Percentiles rank a stretch among this genome's conserved stretches.
These are phyloP conservation scores for Eudemis profundana DNA, from an alignment of 2,888 invertebrate genomes.

Conservation along the genomic window DNA sequence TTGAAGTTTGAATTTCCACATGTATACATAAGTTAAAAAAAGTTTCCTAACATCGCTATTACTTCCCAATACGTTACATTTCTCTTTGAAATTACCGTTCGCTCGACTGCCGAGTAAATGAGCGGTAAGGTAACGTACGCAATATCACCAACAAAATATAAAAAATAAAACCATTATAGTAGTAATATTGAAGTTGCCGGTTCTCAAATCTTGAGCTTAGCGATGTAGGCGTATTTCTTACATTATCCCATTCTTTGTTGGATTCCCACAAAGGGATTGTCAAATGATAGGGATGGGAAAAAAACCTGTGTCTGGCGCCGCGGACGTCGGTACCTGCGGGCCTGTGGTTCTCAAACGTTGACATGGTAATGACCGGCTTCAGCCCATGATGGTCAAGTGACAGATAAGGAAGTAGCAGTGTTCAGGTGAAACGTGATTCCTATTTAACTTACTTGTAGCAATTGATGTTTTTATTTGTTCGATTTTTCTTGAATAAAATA, in stretches of 20 bases:
- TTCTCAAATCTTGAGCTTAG: conserved; percentile 15
- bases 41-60: not conserved
- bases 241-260: conserved; percentile 46
- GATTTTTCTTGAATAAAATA: too few relatives aligned
- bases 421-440: too few relatives aligned
- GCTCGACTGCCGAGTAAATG: not conserved
- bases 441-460: too few relatives aligned
- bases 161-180: conserved; percentile 4
- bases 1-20: not conserved
- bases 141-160: not conserved
- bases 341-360: conserved; percentile 60
- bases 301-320: conserved; percentile 75
- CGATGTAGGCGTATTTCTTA: conserved; percentile 37
- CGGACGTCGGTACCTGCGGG: conserved; percentile 59
- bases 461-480: too few relatives aligned
- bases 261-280: conserved; percentile 47
- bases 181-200: conserved; percentile 15
- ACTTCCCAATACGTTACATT: too few relatives aligned
- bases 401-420: too few relatives aligned
- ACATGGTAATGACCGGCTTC: conserved; percentile 10
- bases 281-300: conserved; percentile 56
- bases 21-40: not conserved
- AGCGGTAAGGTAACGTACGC: not conserved
- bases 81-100: not conserved
- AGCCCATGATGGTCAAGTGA: not conserved